A percentile compares a stretch with the other conserved stretches of the same genome.
Evolutionary conservation across 2,888 invertebrate species (phyloP).

Genomic region (Drosophila koepferae): DNA sequence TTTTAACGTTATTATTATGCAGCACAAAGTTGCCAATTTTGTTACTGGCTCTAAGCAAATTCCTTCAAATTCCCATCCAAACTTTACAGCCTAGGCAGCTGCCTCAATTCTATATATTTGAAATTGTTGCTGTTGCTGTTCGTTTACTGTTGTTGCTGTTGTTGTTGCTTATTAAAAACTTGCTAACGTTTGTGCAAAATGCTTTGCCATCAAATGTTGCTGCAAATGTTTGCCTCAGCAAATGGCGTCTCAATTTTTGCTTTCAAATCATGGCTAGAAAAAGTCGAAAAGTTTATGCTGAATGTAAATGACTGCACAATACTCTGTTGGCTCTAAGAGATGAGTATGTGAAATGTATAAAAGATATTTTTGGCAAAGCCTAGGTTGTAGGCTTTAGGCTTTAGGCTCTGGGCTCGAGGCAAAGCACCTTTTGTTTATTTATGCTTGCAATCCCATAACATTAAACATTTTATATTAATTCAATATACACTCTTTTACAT

Average conservation of each 20-base stretch:
- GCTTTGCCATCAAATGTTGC: slow-evolving; percentile 49
- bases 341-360: not conserved
- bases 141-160: slow-evolving; percentile 24
- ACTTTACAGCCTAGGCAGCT: slow-evolving; percentile 45
- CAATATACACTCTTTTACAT: not conserved
- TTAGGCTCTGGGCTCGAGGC: not conserved
- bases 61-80: slow-evolving; percentile 27
- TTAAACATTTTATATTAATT: not conserved
- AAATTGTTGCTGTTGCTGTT: slow-evolving; percentile 10
- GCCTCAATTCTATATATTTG: slow-evolving; percentile 56
- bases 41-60: slow-evolving; percentile 42
- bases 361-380: not conserved
- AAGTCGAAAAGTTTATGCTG: not conserved
- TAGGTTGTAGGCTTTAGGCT: not conserved
- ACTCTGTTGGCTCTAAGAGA: not conserved
- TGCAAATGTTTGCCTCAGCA: slow-evolving; percentile 24
- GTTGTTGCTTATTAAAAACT: slow-evolving; percentile 72
- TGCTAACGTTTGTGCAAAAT: slow-evolving; percentile 59
- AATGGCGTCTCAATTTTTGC: slow-evolving; percentile 41
- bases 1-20: slow-evolving; percentile 75
- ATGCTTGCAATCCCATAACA: too few species aligned
- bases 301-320: not conserved
- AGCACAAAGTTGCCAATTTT: slow-evolving; percentile 47
- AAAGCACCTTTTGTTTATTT: not conserved
- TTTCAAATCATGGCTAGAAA: slow-evolving; percentile 35